Conservation (phyloP, 2,888 invertebrate genomes). For the Leptinotarsa rubiginosa region DNA sequence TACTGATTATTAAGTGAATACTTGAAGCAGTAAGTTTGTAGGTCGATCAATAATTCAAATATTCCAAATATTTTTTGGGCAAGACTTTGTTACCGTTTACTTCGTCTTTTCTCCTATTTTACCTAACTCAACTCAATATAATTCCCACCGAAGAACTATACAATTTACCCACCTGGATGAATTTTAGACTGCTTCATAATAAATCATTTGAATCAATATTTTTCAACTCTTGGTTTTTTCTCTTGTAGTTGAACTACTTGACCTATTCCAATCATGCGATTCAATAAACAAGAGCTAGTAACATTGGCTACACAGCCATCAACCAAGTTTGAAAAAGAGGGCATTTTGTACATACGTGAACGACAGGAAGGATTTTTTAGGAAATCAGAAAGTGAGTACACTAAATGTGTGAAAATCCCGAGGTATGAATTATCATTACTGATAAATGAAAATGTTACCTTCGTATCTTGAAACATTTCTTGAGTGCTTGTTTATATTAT, state of each 20-base stretch:
- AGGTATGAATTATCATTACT: too few species aligned
- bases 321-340: conserved; percentile 92
- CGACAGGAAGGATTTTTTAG: conserved; percentile 93
- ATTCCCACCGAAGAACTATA: not conserved
- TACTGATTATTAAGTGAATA: conserved; percentile 3
- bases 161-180: not conserved
- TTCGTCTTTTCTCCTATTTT: not conserved
- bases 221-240: not conserved
- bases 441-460: too few species aligned
- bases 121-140: not conserved
- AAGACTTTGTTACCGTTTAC: not conserved
- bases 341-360: conserved; percentile 86
- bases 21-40: not conserved
- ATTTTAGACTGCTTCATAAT: not conserved
- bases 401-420: not conserved
- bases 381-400: conserved; percentile 85
- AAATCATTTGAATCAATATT: not conserved
- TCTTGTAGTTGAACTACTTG: not conserved
- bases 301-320: conserved; percentile 88
- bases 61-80: not conserved
- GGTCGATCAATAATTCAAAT: conserved; percentile 4
- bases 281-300: conserved; percentile 89
- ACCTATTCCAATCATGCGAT: conserved; percentile 76
- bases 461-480: too few species aligned
- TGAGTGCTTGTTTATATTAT: too few species aligned